phyloP scores from a whole-genome alignment of 2,888 invertebrate genomes.

The Marasmarcha lunaedactyla region DNA sequence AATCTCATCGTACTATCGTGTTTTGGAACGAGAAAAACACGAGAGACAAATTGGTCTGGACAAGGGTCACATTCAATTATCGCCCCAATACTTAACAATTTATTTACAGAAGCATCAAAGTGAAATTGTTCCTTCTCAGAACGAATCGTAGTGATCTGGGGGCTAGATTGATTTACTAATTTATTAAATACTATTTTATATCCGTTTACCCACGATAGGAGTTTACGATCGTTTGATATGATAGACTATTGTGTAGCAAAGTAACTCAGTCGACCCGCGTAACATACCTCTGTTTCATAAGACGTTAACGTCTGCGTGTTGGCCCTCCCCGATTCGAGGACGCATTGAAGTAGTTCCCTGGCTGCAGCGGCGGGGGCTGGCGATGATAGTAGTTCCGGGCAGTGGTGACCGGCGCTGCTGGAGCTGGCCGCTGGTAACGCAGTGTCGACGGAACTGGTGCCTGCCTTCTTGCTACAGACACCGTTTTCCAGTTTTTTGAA shows the following conservation, averaged over 20 bases:
- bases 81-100: neutral
- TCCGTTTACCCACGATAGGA: constrained; percentile 1
- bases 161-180: neutral
- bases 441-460: neutral
- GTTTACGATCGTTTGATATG: neutral
- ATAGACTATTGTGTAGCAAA: neutral
- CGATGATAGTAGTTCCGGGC: neutral
- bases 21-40: constrained; percentile 2
- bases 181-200: neutral
- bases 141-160: too few species aligned
- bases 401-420: neutral
- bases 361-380: neutral
- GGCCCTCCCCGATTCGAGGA: too few species aligned
- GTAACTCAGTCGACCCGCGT: neutral
- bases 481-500: too few species aligned
- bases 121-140: too few species aligned
- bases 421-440: neutral
- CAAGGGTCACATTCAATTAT: neutral
- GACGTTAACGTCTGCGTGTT: neutral
- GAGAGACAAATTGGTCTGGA: constrained; percentile 2
- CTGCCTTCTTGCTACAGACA: neutral
- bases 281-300: neutral
- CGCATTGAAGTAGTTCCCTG: neutral
- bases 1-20: constrained; percentile 1
- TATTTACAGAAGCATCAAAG: too few species aligned